These are phyloP conservation scores for Amblyornis subalaris DNA, from an alignment of 2,113 vertebrate species.

Conservation along the genomic window DNA sequence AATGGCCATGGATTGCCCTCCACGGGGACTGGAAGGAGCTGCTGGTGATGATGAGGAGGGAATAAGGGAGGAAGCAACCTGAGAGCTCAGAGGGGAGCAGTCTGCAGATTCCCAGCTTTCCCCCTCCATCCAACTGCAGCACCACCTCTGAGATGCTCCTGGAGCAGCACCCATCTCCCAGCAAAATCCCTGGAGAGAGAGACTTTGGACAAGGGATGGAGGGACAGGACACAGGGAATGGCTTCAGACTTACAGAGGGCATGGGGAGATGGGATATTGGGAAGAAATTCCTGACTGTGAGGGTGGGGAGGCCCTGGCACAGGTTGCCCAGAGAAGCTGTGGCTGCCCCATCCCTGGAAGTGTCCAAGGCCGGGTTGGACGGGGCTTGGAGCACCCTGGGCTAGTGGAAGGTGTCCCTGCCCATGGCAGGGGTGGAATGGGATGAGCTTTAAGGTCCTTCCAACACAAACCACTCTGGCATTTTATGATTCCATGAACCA, in stretches of 20 bases:
- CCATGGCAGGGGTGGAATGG: fast-evolving
- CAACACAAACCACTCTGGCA: not conserved
- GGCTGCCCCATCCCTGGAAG: not conserved
- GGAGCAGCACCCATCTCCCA: not conserved
- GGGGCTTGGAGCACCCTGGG: not conserved
- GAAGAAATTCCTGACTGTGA: fast-evolving
- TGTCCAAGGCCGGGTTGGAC: fast-evolving
- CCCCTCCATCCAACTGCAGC: not conserved
- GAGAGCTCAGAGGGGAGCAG: not conserved
- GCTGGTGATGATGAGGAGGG: not conserved
- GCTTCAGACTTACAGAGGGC: not conserved
- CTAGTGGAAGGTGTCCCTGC: fast-evolving
- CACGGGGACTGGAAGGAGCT: not conserved
- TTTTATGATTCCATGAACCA: not conserved
- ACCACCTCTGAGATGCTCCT: not conserved
- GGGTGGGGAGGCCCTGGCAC: fast-evolving
- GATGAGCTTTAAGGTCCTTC: fast-evolving
- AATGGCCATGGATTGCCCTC: not conserved
- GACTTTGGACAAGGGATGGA: not conserved
- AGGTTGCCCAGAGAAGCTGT: not conserved
- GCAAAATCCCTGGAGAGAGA: not conserved
- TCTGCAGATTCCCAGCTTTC: not conserved
- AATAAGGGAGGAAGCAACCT: not conserved
- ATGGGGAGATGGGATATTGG: not conserved
- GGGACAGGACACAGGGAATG: not conserved